Evolutionary conservation across 2,113 vertebrate genomes (phyloP), one percentile per base, ranked within the genome.

Genomic region (Protobothrops flavoviridis): DNA sequence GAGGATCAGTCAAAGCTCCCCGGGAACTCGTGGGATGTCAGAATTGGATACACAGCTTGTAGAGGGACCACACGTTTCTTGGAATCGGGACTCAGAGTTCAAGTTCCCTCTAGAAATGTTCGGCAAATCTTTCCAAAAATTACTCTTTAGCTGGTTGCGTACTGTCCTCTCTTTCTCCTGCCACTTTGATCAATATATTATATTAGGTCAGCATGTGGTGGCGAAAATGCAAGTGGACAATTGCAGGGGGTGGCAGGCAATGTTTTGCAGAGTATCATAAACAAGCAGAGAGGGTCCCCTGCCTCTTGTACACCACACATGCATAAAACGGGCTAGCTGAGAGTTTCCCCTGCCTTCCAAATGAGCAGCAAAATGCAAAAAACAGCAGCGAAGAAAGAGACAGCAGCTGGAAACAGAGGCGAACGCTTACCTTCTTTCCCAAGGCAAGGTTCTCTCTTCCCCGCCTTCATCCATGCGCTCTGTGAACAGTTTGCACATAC

Each of bases 311-410:
- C 21, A 2, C 0, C 53, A 6, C 0, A 0, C 9, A 3, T 43
- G 89, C 69, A 88, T 93, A 85, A 91, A 90, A 91, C 1, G 4
- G 57, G 24, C 53, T 57, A n/a, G 21, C 5, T 59, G 15, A 87
- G 64, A 15, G 61, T 87, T 24, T 52, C 93, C 33, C 56, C 93
- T 64, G 81, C 87, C 29, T 93, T 69, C 23, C 6, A 85, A 3
- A 94, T 1, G 48, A 33, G 95, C 88, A 93, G 26, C 88, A 90
- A 59, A 93, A 74, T 90, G 59, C 88, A 24, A 92, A 92, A 64
- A 74, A 56, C 33, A 81, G 15, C 61, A 12, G 69, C 29, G 57
- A 85, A 81, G 69, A 85, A 69, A 24, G n/a, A 43, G 90, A 94
- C 88, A 1, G 5, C 92, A 39, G 29, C 29, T 91, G 85, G 95